phyloP scores from a whole-genome alignment of 1,140 invertebrate species.

The Eufriesea mexicana region DNA sequence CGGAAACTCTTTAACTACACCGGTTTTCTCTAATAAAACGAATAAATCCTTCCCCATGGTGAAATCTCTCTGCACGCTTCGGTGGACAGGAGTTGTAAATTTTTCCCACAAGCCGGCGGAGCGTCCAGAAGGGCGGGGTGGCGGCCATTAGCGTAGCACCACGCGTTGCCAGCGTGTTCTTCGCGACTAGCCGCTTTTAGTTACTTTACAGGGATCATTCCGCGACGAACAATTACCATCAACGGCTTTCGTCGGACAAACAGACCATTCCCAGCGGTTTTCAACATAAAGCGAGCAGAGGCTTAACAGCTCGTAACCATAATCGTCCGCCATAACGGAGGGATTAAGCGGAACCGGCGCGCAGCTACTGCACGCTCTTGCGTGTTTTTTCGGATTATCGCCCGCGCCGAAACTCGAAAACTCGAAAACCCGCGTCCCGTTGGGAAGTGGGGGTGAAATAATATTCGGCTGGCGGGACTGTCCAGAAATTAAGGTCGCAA shows the following conservation, averaged over 20 bases:
- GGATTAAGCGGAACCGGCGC: constrained; percentile 6
- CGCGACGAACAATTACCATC: constrained; percentile 15
- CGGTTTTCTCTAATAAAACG: background rate
- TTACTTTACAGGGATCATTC: constrained; percentile 6
- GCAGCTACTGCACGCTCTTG: too few species aligned
- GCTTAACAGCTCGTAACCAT: constrained; percentile 14
- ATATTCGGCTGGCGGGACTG: background rate
- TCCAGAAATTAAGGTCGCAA: constrained; percentile 17
- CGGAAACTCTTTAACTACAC: background rate
- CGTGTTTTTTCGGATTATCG: background rate
- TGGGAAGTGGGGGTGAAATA: background rate
- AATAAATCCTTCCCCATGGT: background rate
- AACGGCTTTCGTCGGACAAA: background rate
- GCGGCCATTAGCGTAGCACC: too few species aligned
- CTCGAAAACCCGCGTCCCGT: background rate
- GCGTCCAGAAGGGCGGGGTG: too few species aligned
- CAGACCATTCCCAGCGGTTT: constrained; percentile 2
- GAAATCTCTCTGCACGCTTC: too few species aligned
- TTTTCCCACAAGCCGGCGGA: too few species aligned
- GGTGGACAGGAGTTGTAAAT: background rate
- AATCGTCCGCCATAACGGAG: constrained; percentile 10
- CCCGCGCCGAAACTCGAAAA: too few species aligned
- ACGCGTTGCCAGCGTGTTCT: background rate
- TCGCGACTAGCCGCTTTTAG: background rate
- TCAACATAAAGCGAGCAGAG: background rate